Evolutionary conservation across 2,113 vertebrate genomes (phyloP).

Genomic region (Ptilonorhynchus violaceus): DNA sequence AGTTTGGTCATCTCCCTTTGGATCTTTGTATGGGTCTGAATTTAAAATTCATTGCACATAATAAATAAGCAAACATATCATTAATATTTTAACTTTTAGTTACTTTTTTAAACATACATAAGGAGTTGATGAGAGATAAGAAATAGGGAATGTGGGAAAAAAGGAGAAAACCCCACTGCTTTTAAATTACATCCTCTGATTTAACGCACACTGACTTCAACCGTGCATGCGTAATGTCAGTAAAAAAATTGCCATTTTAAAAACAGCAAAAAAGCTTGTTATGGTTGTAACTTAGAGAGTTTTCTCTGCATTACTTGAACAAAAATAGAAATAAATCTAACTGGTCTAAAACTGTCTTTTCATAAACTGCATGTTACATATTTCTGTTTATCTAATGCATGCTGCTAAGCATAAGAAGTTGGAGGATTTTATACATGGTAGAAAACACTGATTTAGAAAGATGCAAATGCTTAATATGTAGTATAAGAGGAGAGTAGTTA

Average conservation of each 20-base stretch:
- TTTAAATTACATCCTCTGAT: conserved; percentile 1
- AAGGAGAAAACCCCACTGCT: background rate
- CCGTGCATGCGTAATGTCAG: background rate
- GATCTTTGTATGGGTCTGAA: background rate
- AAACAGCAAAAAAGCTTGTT: background rate
- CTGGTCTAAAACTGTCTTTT: background rate
- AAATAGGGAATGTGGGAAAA: background rate
- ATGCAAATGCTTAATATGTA: background rate
- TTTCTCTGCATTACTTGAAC: background rate
- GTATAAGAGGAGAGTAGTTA: conserved; percentile 2
- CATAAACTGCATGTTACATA: background rate
- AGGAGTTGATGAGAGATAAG: background rate
- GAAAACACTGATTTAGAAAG: conserved; percentile 3
- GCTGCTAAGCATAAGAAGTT: background rate
- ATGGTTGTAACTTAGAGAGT: background rate
- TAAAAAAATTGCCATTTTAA: background rate
- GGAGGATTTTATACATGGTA: background rate
- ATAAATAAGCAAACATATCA: conserved; percentile 49
- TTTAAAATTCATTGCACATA: conserved; percentile 36
- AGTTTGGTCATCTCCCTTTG: conserved; percentile 32
- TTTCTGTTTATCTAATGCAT: background rate
- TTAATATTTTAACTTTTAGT: conserved; percentile 52
- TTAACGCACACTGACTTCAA: background rate
- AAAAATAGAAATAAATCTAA: conserved; percentile 2
- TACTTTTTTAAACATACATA: conserved; percentile 6